phyloP scores from a whole-genome alignment of 1,140 invertebrate species.

The Trigoniulus corallinus region DNA sequence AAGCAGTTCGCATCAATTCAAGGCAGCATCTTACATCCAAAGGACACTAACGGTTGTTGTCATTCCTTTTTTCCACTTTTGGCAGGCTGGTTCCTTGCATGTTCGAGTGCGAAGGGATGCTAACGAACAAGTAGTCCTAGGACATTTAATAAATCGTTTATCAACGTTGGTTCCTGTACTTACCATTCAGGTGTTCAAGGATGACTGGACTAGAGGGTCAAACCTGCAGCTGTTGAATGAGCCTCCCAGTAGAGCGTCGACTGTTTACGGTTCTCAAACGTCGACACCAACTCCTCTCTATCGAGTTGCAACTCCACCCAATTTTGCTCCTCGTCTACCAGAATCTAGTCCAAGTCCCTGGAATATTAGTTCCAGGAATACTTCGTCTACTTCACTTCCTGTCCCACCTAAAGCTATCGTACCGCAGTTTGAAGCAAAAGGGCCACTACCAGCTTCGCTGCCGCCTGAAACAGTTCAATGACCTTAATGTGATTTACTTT shows the following conservation, averaged over 20 bases:
- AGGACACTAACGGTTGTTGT: neutral
- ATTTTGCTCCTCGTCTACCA: neutral
- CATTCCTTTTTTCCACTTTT: conserved; percentile 11
- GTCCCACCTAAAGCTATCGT: neutral
- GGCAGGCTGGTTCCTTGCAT: conserved; percentile 39
- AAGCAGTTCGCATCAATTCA: conserved; percentile 15
- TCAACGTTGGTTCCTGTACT: conserved; percentile 36
- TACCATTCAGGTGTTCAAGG: conserved; percentile 41
- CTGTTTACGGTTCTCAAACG: neutral
- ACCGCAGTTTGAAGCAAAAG: neutral
- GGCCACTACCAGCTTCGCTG: neutral
- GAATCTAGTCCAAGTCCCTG: neutral
- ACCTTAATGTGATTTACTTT: neutral
- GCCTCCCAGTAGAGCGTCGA: neutral
- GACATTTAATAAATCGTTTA: conserved; percentile 38
- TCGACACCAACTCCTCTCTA: neutral
- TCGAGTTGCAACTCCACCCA: neutral
- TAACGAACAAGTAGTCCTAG: conserved; percentile 43
- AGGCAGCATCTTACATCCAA: neutral
- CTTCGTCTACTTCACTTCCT: neutral
- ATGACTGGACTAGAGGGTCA: conserved; percentile 25
- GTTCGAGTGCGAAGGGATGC: conserved; percentile 44
- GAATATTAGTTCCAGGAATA: neutral
- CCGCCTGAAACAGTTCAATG: neutral
- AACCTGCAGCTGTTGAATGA: conserved; percentile 5